Evolutionary conservation across 2,113 vertebrate genomes (phyloP).

Genomic region (Conger conger): DNA sequence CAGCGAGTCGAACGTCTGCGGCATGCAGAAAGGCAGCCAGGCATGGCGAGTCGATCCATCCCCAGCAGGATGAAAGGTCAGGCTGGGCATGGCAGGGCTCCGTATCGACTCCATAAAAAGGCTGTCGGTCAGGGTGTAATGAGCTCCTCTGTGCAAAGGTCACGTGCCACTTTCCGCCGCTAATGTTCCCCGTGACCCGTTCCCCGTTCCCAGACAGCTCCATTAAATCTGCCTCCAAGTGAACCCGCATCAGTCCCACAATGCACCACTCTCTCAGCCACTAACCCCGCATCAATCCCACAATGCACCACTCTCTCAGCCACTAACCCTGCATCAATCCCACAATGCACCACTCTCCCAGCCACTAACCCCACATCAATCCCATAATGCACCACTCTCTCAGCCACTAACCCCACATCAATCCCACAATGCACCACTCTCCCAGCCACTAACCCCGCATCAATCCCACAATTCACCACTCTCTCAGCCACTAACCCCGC

Average conservation of each 20-base stretch:
- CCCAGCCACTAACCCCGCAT: too few species aligned
- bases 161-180: not conserved
- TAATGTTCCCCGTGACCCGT: conserved; percentile 20
- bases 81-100: conserved; percentile 34
- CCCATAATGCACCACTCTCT: too few species aligned
- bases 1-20: conserved; percentile 32
- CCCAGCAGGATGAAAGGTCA: conserved; percentile 54
- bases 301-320: too few species aligned
- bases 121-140: conserved; percentile 38
- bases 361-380: too few species aligned
- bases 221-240: not conserved
- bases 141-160: conserved; percentile 52
- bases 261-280: not conserved
- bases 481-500: too few species aligned
- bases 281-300: too few species aligned
- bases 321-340: too few species aligned
- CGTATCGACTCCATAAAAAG: conserved; percentile 41
- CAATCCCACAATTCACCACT: too few species aligned
- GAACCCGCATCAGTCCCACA: conserved; percentile 21
- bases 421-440: too few species aligned
- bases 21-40: conserved; percentile 43
- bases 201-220: conserved; percentile 15
- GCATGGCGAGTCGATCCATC: conserved; percentile 51
- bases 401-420: too few species aligned
- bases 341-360: too few species aligned